phyloP scores from a whole-genome alignment of 2,888 invertebrate species.

The Octonoba sinensis region DNA sequence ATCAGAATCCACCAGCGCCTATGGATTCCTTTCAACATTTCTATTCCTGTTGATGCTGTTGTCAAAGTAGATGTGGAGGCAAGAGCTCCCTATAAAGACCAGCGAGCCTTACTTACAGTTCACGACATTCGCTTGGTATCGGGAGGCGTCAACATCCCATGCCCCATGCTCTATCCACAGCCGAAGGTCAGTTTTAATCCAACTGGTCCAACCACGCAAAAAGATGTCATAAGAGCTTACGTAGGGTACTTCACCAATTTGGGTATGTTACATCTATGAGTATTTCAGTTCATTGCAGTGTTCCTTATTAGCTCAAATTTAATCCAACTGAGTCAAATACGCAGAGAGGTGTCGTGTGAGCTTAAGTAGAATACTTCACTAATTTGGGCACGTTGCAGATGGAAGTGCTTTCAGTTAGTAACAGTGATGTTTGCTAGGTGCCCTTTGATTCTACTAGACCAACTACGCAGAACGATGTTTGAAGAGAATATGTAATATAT shows the following conservation, averaged over 20 bases:
- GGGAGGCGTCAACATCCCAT: slow-evolving; percentile 66
- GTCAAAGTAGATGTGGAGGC: slow-evolving; percentile 60
- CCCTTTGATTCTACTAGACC: slow-evolving; percentile 52
- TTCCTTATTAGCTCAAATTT: too few species aligned
- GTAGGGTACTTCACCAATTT: slow-evolving; percentile 66
- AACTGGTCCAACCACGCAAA: slow-evolving; percentile 63
- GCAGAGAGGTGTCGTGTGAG: too few species aligned
- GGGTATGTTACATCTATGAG: slow-evolving; percentile 36
- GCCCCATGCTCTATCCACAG: slow-evolving; percentile 63
- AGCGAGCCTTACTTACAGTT: slow-evolving; percentile 64
- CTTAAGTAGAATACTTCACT: too few species aligned
- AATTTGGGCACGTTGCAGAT: too few species aligned
- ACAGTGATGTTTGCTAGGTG: neutral
- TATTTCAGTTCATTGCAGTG: too few species aligned
- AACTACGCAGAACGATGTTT: slow-evolving; percentile 64
- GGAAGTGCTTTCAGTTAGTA: too few species aligned
- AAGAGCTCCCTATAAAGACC: slow-evolving; percentile 49
- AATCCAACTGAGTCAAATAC: too few species aligned
- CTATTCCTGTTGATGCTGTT: slow-evolving; percentile 64
- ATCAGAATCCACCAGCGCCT: slow-evolving; percentile 63
- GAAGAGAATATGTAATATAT: slow-evolving; percentile 62
- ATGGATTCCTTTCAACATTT: slow-evolving; percentile 66
- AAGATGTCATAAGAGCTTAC: slow-evolving; percentile 59
- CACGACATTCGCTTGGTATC: slow-evolving; percentile 64
- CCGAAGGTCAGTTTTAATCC: slow-evolving; percentile 51